phyloP scores from a whole-genome alignment of 2,797 vertebrate species.

The Chaenodraco wilsoni region DNA sequence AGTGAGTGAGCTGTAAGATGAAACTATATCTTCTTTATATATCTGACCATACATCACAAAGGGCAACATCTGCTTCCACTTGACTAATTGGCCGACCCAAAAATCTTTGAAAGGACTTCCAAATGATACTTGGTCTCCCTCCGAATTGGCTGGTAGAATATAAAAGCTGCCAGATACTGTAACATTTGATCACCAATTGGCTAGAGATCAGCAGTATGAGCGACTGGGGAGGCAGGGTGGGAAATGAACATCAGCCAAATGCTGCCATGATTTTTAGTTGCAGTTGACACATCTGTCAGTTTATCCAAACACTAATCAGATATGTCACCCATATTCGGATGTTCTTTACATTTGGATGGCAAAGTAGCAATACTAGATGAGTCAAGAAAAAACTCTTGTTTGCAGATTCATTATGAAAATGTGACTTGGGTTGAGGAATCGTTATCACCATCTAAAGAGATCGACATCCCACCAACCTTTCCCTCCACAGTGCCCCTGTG shows the following conservation, averaged over 20 bases:
- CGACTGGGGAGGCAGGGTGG: slow-evolving; percentile 4
- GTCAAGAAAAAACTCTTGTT: background rate
- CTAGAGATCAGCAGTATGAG: slow-evolving; percentile 15
- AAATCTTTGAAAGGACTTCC: background rate
- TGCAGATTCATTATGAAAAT: slow-evolving; percentile 3
- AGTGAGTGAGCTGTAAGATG: slow-evolving; percentile 5
- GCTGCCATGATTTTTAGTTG: background rate
- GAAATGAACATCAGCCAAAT: slow-evolving; percentile 29
- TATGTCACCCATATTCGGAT: slow-evolving; percentile 3
- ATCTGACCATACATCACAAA: background rate
- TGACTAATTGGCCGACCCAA: slow-evolving; percentile 1
- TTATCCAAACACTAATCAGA: background rate
- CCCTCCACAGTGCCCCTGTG: slow-evolving; percentile 16
- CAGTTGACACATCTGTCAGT: slow-evolving; percentile 25
- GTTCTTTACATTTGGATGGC: slow-evolving; percentile 7
- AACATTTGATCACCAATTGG: slow-evolving; percentile 25
- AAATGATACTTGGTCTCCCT: background rate
- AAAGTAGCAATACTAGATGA: slow-evolving; percentile 2
- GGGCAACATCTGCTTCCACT: slow-evolving; percentile 14
- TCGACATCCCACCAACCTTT: slow-evolving; percentile 18
- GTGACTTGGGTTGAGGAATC: background rate
- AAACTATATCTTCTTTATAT: slow-evolving; percentile 4
- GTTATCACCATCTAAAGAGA: slow-evolving; percentile 19
- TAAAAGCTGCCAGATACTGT: slow-evolving; percentile 18
- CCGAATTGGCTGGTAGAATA: slow-evolving; percentile 33